Percentiles rank a stretch among this genome's conserved stretches.
Evolutionary conservation across 2,113 vertebrate genomes (phyloP).

Genomic region (Amazona guildingii): DNA sequence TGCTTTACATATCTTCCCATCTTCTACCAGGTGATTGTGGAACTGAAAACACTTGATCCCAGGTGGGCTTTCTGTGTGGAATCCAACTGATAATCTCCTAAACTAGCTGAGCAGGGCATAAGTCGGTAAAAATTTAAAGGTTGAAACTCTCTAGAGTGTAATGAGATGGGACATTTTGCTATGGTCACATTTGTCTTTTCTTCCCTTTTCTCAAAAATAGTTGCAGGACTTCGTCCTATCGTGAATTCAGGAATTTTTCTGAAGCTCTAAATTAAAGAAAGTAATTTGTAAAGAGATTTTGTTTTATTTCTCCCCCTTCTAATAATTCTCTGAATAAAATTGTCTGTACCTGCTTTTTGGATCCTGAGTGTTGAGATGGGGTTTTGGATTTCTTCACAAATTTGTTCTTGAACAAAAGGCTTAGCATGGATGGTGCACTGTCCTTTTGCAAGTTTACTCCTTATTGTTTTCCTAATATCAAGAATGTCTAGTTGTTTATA

Average conservation of each 20-base stretch:
- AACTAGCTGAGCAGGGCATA: neutral
- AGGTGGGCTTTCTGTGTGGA: neutral
- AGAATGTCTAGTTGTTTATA: neutral
- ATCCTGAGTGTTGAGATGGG: neutral
- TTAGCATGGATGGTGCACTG: accelerated
- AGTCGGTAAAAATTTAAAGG: neutral
- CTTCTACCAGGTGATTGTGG: neutral
- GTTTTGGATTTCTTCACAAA: neutral
- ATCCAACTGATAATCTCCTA: neutral
- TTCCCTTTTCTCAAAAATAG: neutral
- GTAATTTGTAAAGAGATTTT: neutral
- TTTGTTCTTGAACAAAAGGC: neutral
- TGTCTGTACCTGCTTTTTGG: neutral
- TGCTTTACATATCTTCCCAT: neutral
- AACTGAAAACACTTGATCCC: neutral
- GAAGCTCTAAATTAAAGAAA: neutral
- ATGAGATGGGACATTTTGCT: neutral
- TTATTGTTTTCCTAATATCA: neutral
- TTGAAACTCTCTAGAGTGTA: neutral
- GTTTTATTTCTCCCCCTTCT: neutral
- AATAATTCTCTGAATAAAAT: neutral
- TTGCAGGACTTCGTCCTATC: neutral
- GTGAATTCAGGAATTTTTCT: neutral
- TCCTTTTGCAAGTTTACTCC: neutral
- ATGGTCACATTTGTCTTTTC: neutral